A percentile compares a stretch with the other conserved stretches of the same genome.
Conservation (phyloP, 30 jellyfish, hydroid and myxozoan genomes). For the Calvadosia cruxmelitensis region DNA sequence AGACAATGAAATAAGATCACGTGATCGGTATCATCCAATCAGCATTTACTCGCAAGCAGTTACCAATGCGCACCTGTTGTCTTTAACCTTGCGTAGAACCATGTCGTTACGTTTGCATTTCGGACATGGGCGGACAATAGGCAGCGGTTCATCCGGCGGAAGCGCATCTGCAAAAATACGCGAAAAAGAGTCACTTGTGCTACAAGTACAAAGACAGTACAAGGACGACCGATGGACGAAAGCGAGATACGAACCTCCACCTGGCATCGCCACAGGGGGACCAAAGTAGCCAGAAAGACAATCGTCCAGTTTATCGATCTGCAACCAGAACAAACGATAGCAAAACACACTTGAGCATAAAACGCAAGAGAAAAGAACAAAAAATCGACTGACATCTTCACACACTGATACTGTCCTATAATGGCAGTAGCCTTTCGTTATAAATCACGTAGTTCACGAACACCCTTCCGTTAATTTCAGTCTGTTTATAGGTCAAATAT, state of each 20-base stretch:
- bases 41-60: not conserved
- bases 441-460: too few species aligned
- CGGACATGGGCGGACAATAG: constrained; percentile 61
- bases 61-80: constrained; percentile 25
- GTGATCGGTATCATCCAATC: not conserved
- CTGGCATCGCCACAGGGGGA: constrained; percentile 28
- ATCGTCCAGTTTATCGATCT: constrained; percentile 63
- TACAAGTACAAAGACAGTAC: too few species aligned
- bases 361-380: not conserved
- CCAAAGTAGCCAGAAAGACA: constrained; percentile 80
- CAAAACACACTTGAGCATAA: not conserved
- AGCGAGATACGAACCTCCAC: too few species aligned
- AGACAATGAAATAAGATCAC: not conserved
- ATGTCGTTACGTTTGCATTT: constrained; percentile 51
- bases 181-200: too few species aligned
- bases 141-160: too few species aligned
- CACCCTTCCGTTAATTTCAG: too few species aligned
- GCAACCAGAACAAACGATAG: not conserved
- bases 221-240: too few species aligned
- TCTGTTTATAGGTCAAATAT: too few species aligned
- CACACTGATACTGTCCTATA: too few species aligned
- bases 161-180: too few species aligned
- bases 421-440: too few species aligned
- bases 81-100: constrained; percentile 57
- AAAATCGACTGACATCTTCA: too few species aligned